Percentiles rank a stretch among this genome's conserved stretches.
Evolutionary conservation across 2,797 vertebrate species (phyloP).

Genomic region (Spea hammondii): DNA sequence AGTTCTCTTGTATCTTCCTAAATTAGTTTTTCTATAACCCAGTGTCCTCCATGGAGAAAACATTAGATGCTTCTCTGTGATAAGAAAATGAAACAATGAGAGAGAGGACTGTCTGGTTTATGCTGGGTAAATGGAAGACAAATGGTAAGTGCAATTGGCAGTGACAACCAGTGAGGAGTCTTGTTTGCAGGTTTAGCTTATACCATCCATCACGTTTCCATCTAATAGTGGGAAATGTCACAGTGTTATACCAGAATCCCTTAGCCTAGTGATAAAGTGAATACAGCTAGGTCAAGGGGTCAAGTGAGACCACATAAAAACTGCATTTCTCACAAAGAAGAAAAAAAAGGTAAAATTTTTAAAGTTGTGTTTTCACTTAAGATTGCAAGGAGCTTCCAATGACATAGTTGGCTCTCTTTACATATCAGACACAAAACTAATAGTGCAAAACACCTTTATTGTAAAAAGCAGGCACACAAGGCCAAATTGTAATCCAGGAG

Average conservation of each 20-base stretch:
- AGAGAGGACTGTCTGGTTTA: slow-evolving; percentile 63
- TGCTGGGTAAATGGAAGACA: slow-evolving; percentile 71
- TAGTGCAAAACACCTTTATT: too few relatives aligned
- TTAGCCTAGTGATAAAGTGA: slow-evolving; percentile 51
- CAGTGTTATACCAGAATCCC: slow-evolving; percentile 56
- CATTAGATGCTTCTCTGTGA: slow-evolving; percentile 63
- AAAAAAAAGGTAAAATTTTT: neutral
- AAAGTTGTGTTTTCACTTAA: neutral
- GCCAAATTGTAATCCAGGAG: too few relatives aligned
- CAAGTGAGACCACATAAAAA: slow-evolving; percentile 35
- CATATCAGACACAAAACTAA: too few relatives aligned
- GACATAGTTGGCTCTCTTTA: neutral
- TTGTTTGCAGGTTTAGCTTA: slow-evolving; percentile 70
- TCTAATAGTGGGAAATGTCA: slow-evolving; percentile 74
- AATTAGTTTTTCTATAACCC: slow-evolving; percentile 20
- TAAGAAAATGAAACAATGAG: slow-evolving; percentile 65
- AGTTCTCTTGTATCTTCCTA: neutral
- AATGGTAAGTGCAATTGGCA: slow-evolving; percentile 70
- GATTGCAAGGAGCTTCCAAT: neutral
- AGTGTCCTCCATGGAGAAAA: slow-evolving; percentile 27
- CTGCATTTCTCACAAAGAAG: neutral
- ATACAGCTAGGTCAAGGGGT: slow-evolving; percentile 49
- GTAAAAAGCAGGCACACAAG: too few relatives aligned
- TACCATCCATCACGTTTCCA: slow-evolving; percentile 82
- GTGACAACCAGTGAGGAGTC: slow-evolving; percentile 70